Conservation (phyloP, 2,797 vertebrate genomes). For the Orestias chungarensis region DNA sequence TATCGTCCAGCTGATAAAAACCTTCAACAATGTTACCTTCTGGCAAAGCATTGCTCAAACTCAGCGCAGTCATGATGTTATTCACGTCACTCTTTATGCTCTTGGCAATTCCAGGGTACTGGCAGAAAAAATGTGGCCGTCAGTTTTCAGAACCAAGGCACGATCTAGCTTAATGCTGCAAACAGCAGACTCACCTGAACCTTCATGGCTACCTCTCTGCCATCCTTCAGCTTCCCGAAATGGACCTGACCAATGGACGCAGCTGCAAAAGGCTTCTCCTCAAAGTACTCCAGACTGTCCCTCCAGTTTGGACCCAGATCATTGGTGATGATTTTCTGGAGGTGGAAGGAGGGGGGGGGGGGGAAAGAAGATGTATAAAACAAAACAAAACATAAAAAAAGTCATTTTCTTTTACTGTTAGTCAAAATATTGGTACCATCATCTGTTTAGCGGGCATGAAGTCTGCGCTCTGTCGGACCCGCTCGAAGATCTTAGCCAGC, state of each 20-base stretch:
- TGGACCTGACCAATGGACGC: conserved; percentile 95
- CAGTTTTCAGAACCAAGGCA: background rate
- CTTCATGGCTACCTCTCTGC: conserved; percentile 93
- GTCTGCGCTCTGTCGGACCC: conserved; percentile 93
- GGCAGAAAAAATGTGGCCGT: background rate
- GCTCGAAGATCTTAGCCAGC: conserved; percentile 93
- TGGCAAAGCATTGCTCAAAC: conserved; percentile 92
- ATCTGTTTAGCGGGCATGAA: conserved; percentile 97
- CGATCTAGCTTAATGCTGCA: background rate
- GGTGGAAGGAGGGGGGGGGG: no score
- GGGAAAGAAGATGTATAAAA: accelerated
- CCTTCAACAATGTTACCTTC: conserved; percentile 81
- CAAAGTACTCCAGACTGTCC: conserved; percentile 86
- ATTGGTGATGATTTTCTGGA: conserved; percentile 84
- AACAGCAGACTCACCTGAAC: conserved; percentile 82
- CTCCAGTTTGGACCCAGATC: conserved; percentile 89
- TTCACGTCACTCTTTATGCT: conserved; percentile 95
- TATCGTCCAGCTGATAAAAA: conserved; percentile 41
- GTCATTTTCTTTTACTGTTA: background rate
- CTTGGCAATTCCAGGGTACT: conserved; percentile 95
- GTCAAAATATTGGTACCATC: conserved; percentile 68
- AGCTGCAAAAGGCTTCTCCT: conserved; percentile 91
- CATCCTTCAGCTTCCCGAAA: conserved; percentile 85
- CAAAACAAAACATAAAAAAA: no score
- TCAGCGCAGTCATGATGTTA: conserved; percentile 92